A percentile compares a stretch with the other conserved stretches of the same genome.
Evolutionary conservation across 2,888 invertebrate genomes (phyloP).

Genomic region (Hyppa rectilinea): DNA sequence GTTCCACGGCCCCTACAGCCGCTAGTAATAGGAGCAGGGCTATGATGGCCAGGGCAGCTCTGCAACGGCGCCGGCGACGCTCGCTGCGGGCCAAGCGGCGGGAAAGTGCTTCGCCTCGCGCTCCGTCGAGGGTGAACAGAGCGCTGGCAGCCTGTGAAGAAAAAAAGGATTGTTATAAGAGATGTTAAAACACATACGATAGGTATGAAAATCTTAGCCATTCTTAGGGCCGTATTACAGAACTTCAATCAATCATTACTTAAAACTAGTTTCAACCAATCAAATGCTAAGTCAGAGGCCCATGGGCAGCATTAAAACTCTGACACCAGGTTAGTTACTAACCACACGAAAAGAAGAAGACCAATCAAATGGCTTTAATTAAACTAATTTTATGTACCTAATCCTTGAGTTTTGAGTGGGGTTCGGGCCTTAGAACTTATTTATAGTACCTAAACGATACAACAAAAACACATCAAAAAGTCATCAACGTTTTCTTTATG

Average conservation of each 20-base stretch:
- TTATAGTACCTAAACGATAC: neutral
- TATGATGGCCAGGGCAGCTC: constrained; percentile 91
- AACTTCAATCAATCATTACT: too few relatives aligned
- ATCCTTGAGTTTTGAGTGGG: too few relatives aligned
- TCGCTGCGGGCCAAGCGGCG: constrained; percentile 92
- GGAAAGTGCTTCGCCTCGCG: constrained; percentile 92
- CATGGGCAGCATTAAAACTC: too few relatives aligned
- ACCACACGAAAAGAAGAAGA: too few relatives aligned
- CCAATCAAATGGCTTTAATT: too few relatives aligned
- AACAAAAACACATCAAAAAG: neutral
- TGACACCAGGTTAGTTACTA: too few relatives aligned
- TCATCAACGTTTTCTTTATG: neutral
- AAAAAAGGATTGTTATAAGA: neutral
- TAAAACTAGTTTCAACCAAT: too few relatives aligned
- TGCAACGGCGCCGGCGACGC: constrained; percentile 91
- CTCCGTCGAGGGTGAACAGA: constrained; percentile 93
- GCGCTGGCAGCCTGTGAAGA: constrained; percentile 91
- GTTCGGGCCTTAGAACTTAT: too few relatives aligned
- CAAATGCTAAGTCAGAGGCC: too few relatives aligned
- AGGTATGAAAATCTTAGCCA: neutral
- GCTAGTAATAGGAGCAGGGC: constrained; percentile 92
- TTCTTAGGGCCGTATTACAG: neutral
- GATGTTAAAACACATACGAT: neutral
- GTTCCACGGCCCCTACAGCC: constrained; percentile 93
- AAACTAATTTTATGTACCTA: too few relatives aligned